Base-by-base conservation (phyloP, 1,140 invertebrate species). In the Danaus plexippus region DNA sequence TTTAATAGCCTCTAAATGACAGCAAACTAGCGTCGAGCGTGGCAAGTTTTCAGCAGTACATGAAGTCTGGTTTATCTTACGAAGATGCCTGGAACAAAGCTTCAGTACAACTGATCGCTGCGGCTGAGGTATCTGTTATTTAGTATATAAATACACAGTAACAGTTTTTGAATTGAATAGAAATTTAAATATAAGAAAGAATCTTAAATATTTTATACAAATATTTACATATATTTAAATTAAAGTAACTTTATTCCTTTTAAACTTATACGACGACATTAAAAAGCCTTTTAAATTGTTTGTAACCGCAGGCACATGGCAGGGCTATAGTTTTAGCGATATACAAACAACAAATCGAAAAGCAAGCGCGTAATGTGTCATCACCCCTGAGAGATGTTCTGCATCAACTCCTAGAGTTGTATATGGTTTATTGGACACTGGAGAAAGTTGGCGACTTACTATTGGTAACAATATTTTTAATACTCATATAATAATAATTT, bases 1-100 rank as follows among this genome's bases (percentile, higher is more conserved):
- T 57, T 59, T 51, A 45, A n/a, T 41, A 47, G 49, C 13, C 15
- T 46, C 49, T 13, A 52, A 49, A 45, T 71, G 81, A 13, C 61
- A 94, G 93, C 41, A 93, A 93, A 89, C 88, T 94, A 61, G 88
- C 90, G n/a, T 60, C 89, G 22, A 90, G 91, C n/a, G 89, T 89
- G 42, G 83, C 89, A 10, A 91, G 90, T 56, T 89, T 95, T 45
- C 89, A 92, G 45, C 80, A 87, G 42, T 86, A 91, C 59, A 87
- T 89, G 8, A 85, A 82, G 46, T 83, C 71, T 42, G 93, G 93
- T 13, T 66, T 89, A 12, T 73, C 88, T 1, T 80, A 85, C 1
- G 94, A 95, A 79, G 91, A 95, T 60, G 94, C 95, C 2, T 96
- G 94, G 92, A 97, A 97, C 78, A 88, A 90, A 48, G 91, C 92